phyloP scores from a whole-genome alignment of 1,140 invertebrate species.

The Caenorhabditis latens region DNA sequence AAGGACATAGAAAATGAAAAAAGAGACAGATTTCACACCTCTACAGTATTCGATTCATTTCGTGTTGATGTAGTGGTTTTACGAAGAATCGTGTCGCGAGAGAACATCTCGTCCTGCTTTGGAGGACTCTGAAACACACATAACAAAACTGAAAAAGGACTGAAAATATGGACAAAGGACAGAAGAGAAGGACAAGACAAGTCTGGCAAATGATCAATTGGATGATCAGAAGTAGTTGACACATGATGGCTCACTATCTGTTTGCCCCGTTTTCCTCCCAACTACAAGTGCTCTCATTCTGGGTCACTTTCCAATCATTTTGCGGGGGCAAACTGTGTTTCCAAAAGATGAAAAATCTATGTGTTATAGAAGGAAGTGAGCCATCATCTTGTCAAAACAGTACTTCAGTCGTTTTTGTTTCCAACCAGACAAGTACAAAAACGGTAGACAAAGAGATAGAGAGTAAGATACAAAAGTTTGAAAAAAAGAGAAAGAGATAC shows the following conservation, averaged over 20 bases:
- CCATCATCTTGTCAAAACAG: slow-evolving; percentile 18
- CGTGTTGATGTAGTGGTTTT: slow-evolving; percentile 45
- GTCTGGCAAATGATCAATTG: slow-evolving; percentile 37
- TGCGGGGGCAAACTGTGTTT: slow-evolving; percentile 45
- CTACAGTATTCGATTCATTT: slow-evolving; percentile 53
- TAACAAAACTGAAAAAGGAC: slow-evolving; percentile 7
- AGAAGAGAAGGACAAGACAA: not conserved
- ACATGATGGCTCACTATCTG: slow-evolving; percentile 50
- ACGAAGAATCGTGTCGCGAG: slow-evolving; percentile 49
- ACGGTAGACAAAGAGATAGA: not conserved
- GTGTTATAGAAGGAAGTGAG: not conserved
- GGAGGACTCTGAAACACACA: slow-evolving; percentile 54
- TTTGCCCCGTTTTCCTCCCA: slow-evolving; percentile 1
- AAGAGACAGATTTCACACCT: slow-evolving; percentile 18
- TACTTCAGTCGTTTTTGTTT: not conserved
- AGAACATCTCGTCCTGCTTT: slow-evolving; percentile 52
- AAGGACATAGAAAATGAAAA: slow-evolving; percentile 47
- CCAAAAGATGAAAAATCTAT: not conserved
- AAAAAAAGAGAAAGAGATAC: slow-evolving; percentile 11
- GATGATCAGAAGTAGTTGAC: slow-evolving; percentile 54
- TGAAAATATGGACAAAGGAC: not conserved
- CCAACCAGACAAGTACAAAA: not conserved
- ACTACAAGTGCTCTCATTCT: slow-evolving; percentile 50
- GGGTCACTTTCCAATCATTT: slow-evolving; percentile 31
- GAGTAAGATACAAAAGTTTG: not conserved